Evolutionary conservation across 2,888 invertebrate species (phyloP).

Genomic region (Onchidella celtica): DNA sequence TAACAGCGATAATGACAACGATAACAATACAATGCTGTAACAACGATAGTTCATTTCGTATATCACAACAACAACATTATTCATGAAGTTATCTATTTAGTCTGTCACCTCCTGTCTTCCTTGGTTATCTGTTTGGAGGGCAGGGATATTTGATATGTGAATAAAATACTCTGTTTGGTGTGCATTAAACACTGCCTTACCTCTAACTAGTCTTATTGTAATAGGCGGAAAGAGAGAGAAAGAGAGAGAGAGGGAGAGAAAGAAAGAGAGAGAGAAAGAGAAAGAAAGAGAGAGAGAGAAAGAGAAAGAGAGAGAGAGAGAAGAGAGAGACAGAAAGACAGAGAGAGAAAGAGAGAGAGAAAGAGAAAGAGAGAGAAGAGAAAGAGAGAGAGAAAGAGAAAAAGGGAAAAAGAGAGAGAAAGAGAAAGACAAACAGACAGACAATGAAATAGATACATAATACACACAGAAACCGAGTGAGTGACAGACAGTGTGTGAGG

Average conservation of each 20-base stretch:
- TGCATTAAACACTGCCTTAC: no score
- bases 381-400: neutral
- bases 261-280: slow-evolving; percentile 5
- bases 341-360: neutral
- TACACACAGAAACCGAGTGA: neutral
- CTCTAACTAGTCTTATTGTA: no score
- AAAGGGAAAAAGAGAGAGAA: neutral
- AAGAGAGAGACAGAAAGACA: neutral
- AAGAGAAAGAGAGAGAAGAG: neutral
- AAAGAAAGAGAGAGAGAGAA: neutral
- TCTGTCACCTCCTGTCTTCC: no score
- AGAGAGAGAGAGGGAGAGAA: slow-evolving; percentile 14
- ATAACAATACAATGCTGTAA: no score
- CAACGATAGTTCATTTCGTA: no score
- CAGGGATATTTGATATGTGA: no score
- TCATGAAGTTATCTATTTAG: no score
- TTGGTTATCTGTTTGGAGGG: no score
- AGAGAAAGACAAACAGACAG: neutral
- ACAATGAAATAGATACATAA: neutral
- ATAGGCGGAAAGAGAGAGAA: neutral
- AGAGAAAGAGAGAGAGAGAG: neutral
- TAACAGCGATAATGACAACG: no score
- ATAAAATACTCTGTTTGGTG: no score
- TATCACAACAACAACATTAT: no score
- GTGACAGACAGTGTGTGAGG: neutral